Base-by-base conservation (phyloP, 2,888 invertebrate species). In the Steinernema hermaphroditum region DNA sequence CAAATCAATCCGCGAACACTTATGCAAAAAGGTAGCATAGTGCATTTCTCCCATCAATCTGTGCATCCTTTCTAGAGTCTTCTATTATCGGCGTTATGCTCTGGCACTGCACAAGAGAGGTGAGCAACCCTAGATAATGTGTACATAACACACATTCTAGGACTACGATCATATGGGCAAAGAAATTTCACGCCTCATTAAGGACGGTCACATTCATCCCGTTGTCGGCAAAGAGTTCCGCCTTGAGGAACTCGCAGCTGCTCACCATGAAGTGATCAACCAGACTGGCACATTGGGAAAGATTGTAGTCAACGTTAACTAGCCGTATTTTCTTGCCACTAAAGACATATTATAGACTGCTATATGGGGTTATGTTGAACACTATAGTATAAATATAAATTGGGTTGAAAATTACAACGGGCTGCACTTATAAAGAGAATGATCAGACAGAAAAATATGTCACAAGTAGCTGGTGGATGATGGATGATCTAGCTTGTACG, bases 1-100 rank as follows among this genome's bases (percentile, higher is more conserved):
- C 85, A 85, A 50, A 85, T 89, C 72, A 87, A 88, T 77, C 88
- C 89, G 1, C 81, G 89, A 29, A 81, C 83, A 29, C 79, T 88
- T 50, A 89, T 89, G 87, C 76, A 78, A 1, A 86, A 85, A 12
- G 89, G 89, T 46, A 68, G 22, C 8, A 27, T 68, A 68, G 41
- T 4, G 32, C 2, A 68, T 19, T n/a, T 68, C 1, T 2, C n/a
- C 2, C 22, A n/a, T 4, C 22, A 4, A 62, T 22, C 43, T 29
- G 6, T 1, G 2, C 8, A 22, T 19, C 8, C 16, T 9, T 69
- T 46, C 1, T 16, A 69, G 49, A 69, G 19, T 69, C 69, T 1
- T 72, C 77, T 1, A 70, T 77, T 41, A 70, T 78, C 54, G 77
- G 77, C 1, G 69, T 75, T 14, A 69, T 76, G 69, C 50, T 70